phyloP scores from a whole-genome alignment of 2,113 vertebrate genomes.

The Stegostoma tigrinum region DNA sequence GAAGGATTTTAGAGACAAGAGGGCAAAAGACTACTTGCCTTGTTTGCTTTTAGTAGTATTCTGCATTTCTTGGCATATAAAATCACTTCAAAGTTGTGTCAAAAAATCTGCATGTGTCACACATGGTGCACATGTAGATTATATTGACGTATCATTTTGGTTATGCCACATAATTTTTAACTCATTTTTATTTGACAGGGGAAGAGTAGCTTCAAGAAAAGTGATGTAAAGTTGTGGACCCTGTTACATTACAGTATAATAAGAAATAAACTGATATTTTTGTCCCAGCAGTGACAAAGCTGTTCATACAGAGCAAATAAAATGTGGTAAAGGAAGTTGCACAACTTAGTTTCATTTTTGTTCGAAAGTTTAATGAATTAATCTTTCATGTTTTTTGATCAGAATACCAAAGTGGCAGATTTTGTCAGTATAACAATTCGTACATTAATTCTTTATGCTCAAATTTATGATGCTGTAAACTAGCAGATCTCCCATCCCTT shows the following conservation, averaged over 20 bases:
- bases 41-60: background rate
- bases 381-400: background rate
- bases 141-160: background rate
- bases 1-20: background rate
- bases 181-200: background rate
- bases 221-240: background rate
- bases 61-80: background rate
- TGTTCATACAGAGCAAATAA: background rate
- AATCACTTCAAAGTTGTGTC: background rate
- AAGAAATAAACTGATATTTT: background rate
- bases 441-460: background rate
- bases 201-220: background rate
- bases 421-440: background rate
- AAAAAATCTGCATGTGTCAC: background rate
- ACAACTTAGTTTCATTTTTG: background rate
- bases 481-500: background rate
- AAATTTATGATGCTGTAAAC: background rate
- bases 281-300: background rate
- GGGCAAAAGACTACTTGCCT: background rate
- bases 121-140: background rate
- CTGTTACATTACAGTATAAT: background rate
- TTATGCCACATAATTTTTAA: background rate
- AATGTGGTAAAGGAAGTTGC: background rate
- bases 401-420: background rate
- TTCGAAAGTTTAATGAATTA: background rate